Base-by-base conservation (phyloP, 2,113 vertebrate genomes). In the Cyphomyrus plagiostoma region DNA sequence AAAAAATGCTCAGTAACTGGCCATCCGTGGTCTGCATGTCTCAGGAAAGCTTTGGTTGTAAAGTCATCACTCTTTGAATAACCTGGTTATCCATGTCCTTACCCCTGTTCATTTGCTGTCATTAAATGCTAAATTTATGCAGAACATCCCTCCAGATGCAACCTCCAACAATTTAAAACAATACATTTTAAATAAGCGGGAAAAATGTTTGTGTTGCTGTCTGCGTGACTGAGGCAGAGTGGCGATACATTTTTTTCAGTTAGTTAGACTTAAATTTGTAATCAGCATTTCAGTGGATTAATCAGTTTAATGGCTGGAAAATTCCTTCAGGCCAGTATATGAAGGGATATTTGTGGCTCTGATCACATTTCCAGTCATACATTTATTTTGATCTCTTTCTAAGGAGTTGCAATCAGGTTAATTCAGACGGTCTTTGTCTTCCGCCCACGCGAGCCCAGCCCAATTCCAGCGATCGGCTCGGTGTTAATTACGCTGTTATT, bases 241-340 rank as follows among this genome's bases (percentile, higher is more conserved):
- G 48, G 53, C 26, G 23, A 21, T 92, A 91, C 92, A 88, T 90
- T 89, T 92, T 90, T 90, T 90, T 92, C 92, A 93, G 94, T 93
- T 95, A 95, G 94, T 91, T 91, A 91, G 89, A 86, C 94, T 93
- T 94, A 93, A 85, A 90, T 93, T 96, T 96, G 95, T 95, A 95
- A 96, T 96, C 96, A 95, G 92, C 95, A 95, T 96, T 96, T 95
- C 94, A 91, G 89, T 93, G 95, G 95, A 96, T 96, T 96, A 96
- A 96, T 96, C 95, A 96, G 92, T 91, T 92, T 95, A 96, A 96
- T 96, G 96, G 94, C 94, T 92, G 93, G 90, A 94, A 93, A 94
- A 95, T 94, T 95, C 95, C 95, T 96, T 93, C 94, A 91, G 94
- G 94, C 93, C 93, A 92, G 93, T 95, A 95, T 93, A 93, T 93